phyloP scores from a whole-genome alignment of 2,888 invertebrate genomes.

The Caenorhabditis becei region DNA sequence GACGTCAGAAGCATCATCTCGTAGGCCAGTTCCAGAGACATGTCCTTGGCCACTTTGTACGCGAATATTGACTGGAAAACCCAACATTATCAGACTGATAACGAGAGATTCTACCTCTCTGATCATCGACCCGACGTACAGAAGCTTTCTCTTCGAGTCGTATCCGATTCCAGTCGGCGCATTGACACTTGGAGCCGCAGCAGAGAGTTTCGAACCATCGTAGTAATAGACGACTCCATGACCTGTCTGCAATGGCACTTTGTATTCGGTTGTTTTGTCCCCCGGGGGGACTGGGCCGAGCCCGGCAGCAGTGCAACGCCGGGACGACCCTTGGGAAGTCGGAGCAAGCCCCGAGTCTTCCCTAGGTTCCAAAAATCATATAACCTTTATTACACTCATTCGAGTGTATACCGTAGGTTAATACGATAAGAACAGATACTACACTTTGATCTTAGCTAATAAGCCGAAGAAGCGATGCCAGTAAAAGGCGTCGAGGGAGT shows the following conservation, averaged over 20 bases:
- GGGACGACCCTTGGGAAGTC: constrained; percentile 62
- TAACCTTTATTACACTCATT: constrained; percentile 63
- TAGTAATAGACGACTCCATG: constrained; percentile 75
- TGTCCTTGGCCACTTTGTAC: constrained; percentile 72
- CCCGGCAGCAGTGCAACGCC: constrained; percentile 63
- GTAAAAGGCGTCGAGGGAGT: neutral
- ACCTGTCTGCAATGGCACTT: constrained; percentile 35
- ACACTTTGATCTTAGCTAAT: constrained; percentile 67
- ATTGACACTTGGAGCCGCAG: constrained; percentile 56
- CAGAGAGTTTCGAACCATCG: constrained; percentile 71
- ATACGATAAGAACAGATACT: constrained; percentile 67
- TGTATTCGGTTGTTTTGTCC: constrained; percentile 19
- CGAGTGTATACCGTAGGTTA: constrained; percentile 65
- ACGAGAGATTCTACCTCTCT: constrained; percentile 66
- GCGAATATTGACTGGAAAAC: constrained; percentile 55
- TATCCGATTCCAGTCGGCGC: constrained; percentile 73
- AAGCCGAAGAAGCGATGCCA: constrained; percentile 61
- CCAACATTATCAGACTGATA: constrained; percentile 1
- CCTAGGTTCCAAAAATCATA: constrained; percentile 56
- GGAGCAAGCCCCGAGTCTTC: constrained; percentile 64
- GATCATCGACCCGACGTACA: constrained; percentile 73
- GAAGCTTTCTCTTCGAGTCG: constrained; percentile 66
- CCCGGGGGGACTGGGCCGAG: constrained; percentile 58
- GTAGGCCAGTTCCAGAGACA: constrained; percentile 60
- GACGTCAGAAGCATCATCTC: constrained; percentile 76